Evolutionary conservation across 2,888 invertebrate genomes (phyloP), one percentile per base, ranked within the genome.

Genomic region (Callosobruchus maculatus): DNA sequence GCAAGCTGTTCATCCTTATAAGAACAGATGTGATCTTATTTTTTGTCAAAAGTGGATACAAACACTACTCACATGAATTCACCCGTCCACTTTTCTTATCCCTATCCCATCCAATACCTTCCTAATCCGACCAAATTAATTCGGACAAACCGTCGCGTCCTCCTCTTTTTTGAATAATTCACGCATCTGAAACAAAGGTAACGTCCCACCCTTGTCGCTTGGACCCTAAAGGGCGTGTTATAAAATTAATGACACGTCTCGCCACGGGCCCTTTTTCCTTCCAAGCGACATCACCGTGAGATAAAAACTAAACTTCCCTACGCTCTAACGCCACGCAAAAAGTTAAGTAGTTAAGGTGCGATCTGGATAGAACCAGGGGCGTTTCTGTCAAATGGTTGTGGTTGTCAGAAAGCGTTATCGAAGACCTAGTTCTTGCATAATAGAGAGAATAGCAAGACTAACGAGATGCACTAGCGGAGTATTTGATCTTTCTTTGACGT

Each of bases 191-290:
- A 49, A 49, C 49, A 49, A 49, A 49, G 49, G 49, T 49, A 49
- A 49, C 49, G 49, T 49, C 49, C 49, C 49, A 49, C 18, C 49
- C 49, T 26, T 49, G 49, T 49, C 49, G 49, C 49, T 49, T 18
- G 5, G 18, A 13, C 49, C 49, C 49, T 49, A 13, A 49, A 49
- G 49, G 49, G 49, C 49, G 72, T 21, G 31, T 72, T 70, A 72
- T 72, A 72, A 72, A 72, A 72, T 72, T 72, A 72, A 72, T 72
- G 72, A 67, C 49, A 72, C 31, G 69, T 30, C 72, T 72, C 72
- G 70, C 49, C 49, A 49, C 49, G 49, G 49, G 49, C 49, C 49
- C 49, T 49, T 49, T 49, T 49, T 49, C 49, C 49, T 49, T 49
- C 49, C 49, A 49, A 49, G 49, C 49, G 49, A 49, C 49, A 49